Evolutionary conservation across 1,140 invertebrate genomes (phyloP).

Genomic region (Tigriopus japonicus): DNA sequence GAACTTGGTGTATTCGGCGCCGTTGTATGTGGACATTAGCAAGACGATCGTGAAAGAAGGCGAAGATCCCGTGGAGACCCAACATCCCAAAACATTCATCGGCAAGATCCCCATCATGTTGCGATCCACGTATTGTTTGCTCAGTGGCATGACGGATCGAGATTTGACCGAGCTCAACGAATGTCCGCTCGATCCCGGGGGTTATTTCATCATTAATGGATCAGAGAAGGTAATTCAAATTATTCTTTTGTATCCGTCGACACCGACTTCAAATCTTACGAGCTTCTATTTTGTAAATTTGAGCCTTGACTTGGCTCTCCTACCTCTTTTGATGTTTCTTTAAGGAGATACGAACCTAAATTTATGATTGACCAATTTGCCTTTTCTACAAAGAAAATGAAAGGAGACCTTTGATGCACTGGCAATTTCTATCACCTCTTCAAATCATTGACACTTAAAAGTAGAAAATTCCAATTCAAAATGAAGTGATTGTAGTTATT

Average conservation of each 20-base stretch:
- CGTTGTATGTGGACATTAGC: constrained; percentile 92
- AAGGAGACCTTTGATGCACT: too few relatives aligned
- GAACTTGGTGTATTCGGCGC: constrained; percentile 85
- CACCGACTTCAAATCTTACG: background rate
- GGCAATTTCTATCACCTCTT: background rate
- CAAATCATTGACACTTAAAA: background rate
- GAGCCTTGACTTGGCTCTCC: too few relatives aligned
- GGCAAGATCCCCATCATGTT: constrained; percentile 99
- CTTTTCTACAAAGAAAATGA: too few relatives aligned
- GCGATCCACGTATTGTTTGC: constrained; percentile 82
- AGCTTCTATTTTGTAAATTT: too few relatives aligned
- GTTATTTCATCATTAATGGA: constrained; percentile 90
- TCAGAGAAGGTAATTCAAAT: constrained; percentile 59
- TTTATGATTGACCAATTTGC: too few relatives aligned
- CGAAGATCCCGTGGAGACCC: constrained; percentile 74
- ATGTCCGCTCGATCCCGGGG: constrained; percentile 92
- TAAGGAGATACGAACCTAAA: too few relatives aligned
- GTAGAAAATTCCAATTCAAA: background rate
- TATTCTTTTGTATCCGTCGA: constrained; percentile 2
- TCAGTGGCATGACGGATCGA: constrained; percentile 83
- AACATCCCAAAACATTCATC: constrained; percentile 94
- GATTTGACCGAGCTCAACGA: constrained; percentile 97
- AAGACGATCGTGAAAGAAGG: constrained; percentile 81
- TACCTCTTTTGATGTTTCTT: too few relatives aligned
- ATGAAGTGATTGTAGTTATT: background rate